Evolutionary conservation across 37 sponge, comb jelly and placozoan genomes (phyloP).

Genomic region (Ianthella basta): DNA sequence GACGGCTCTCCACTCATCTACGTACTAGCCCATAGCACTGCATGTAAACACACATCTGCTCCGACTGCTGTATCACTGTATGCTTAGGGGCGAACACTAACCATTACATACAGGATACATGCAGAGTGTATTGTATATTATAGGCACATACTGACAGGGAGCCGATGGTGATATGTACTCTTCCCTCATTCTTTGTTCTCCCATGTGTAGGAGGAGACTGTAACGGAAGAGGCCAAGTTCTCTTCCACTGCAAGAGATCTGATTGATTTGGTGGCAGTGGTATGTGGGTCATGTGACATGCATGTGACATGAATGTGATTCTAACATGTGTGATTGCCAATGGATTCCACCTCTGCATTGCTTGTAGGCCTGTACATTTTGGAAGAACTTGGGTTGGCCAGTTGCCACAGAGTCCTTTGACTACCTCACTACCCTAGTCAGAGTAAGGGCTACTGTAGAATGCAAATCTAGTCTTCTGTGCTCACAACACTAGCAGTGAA

Average conservation of each 20-base stretch:
- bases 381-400: constrained; percentile 30
- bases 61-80: too few relatives aligned
- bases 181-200: too few relatives aligned
- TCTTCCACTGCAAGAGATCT: constrained; percentile 2
- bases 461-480: too few relatives aligned
- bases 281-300: not conserved
- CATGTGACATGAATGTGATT: not conserved
- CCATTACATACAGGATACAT: too few relatives aligned
- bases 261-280: constrained; percentile 6
- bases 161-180: too few relatives aligned
- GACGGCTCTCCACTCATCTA: too few relatives aligned
- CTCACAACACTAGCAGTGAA: too few relatives aligned
- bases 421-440: not conserved
- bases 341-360: not conserved
- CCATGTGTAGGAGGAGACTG: constrained; percentile 20
- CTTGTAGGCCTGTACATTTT: constrained; percentile 1
- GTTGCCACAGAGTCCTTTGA: not conserved
- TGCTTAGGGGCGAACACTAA: too few relatives aligned
- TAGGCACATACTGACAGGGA: too few relatives aligned
- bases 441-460: not conserved
- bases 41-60: too few relatives aligned
- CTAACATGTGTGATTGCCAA: not conserved
- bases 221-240: constrained; percentile 4
- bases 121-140: too few relatives aligned
- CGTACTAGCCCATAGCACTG: too few relatives aligned